Base-by-base conservation (phyloP, 2,888 invertebrate species). In the Macropis europaea region DNA sequence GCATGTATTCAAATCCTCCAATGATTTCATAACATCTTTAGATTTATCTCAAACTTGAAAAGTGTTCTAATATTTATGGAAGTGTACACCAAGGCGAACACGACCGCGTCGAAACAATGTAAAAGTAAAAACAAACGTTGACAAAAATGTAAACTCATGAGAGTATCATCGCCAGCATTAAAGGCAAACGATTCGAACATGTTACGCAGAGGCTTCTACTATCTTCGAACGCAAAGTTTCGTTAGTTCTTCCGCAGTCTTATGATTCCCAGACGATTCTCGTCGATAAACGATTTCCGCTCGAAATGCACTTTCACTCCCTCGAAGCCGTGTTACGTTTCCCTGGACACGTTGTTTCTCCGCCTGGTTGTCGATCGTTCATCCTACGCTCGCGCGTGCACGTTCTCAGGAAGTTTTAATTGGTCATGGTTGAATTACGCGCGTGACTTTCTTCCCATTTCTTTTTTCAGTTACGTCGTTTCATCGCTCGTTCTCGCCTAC, bases 1-100 rank as follows among this genome's bases (percentile, higher is more conserved):
- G n/a, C n/a, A n/a, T n/a, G n/a, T n/a, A n/a, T n/a, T n/a, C n/a
- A n/a, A n/a, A n/a, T n/a, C n/a, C n/a, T n/a, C n/a, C n/a, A n/a
- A n/a, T n/a, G n/a, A n/a, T n/a, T n/a, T n/a, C n/a, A n/a, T n/a
- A n/a, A n/a, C n/a, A n/a, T n/a, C n/a, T n/a, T n/a, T n/a, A n/a
- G n/a, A n/a, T n/a, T n/a, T n/a, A n/a, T n/a, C n/a, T n/a, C n/a
- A n/a, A n/a, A n/a, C n/a, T n/a, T n/a, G n/a, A n/a, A n/a, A n/a
- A n/a, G n/a, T n/a, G n/a, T n/a, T n/a, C n/a, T n/a, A n/a, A n/a
- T n/a, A n/a, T n/a, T n/a, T n/a, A n/a, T n/a, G n/a, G n/a, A n/a
- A n/a, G n/a, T 88, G 84, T 87, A 88, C 87, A 88, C 67, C 73
- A 61, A 64, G 77, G 32, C 36, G 34, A 73, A 59, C 68, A 53